These are phyloP conservation scores for Stenodema calcarata DNA, from an alignment of 2,888 invertebrate species.

Conservation along the genomic window DNA sequence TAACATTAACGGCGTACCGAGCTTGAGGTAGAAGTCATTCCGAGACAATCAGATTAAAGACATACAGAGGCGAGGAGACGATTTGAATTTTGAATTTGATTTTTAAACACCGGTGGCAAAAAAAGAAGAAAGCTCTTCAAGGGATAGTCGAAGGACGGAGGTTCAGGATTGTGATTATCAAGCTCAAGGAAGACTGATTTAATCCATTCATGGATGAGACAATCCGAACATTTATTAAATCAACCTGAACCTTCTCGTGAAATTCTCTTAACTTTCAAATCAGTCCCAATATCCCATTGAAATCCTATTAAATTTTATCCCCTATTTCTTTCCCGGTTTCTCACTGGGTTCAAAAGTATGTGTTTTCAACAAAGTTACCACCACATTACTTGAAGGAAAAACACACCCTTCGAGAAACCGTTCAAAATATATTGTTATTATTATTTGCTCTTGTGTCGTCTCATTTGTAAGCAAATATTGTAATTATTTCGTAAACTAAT, in stretches of 20 bases:
- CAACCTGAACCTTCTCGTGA: not conserved
- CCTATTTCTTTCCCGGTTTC: no score
- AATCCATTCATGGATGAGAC: constrained; percentile 15
- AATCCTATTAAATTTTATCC: no score
- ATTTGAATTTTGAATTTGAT: no score
- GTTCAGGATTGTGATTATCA: constrained; percentile 16
- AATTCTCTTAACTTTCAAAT: not conserved
- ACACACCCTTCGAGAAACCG: not conserved
- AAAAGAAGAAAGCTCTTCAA: not conserved
- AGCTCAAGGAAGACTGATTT: constrained; percentile 39
- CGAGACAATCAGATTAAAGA: not conserved
- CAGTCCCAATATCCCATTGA: not conserved
- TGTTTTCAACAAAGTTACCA: no score
- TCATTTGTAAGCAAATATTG: not conserved
- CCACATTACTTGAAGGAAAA: not conserved
- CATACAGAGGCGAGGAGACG: not conserved
- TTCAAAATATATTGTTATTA: not conserved
- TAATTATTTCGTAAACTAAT: not conserved
- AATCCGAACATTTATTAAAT: constrained; percentile 9
- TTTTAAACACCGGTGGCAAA: no score
- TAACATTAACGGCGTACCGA: not conserved
- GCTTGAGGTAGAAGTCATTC: not conserved
- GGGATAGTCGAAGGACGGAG: not conserved
- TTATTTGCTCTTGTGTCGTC: no score
- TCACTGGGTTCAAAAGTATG: no score